Base-by-base conservation (phyloP, 2,113 vertebrate genomes). In the Spheniscus mendiculus region DNA sequence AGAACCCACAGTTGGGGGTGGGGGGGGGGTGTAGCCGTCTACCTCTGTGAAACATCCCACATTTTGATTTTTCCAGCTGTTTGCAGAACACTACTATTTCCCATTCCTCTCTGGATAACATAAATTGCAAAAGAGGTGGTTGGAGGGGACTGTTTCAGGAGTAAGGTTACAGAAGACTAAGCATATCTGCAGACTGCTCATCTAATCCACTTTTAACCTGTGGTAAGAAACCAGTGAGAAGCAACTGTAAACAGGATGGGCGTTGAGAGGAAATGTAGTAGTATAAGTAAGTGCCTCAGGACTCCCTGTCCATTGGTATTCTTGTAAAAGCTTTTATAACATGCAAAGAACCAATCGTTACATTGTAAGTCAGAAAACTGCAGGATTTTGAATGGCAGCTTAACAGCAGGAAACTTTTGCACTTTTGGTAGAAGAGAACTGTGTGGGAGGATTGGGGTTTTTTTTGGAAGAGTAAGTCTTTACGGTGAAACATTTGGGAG, bases 211-310 rank as follows among this genome's bases (percentile, higher is more conserved):
- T 38, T 61, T 5, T 9, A 21, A 32, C 10, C 56, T 32, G 34
- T 6, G 67, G 19, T 38, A 7, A 71, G 56, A 73, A 81, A 22
- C 3, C 49, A 47, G 7, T 1, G 72, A 69, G 38, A n/a, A 61
- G 22, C 25, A 50, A 8, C 49, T 32, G 45, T 29, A n/a, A 25
- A 34, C 40, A 49, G 59, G 36, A 12, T 22, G 67, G 36, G 34
- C 8, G 2, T 4, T 29, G 61, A 44, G 80, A 53, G 38, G 80
- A 74, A 66, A 44, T 5, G 0, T 0, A 62, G 55, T 10, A 12
- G 23, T 0, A 0, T 9, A 32, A 70, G 0, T 9, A 32, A 70
- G 32, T 4, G 58, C 32, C 63, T 38, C 38, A 7, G 44, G 71
- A 12, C 5, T 27, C 20, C 63, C 50, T 50, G 52, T 7, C 17